Evolutionary conservation across 2,888 invertebrate species (phyloP), one percentile per base, ranked within the genome.

Genomic region (Strigamia transsilvanica): DNA sequence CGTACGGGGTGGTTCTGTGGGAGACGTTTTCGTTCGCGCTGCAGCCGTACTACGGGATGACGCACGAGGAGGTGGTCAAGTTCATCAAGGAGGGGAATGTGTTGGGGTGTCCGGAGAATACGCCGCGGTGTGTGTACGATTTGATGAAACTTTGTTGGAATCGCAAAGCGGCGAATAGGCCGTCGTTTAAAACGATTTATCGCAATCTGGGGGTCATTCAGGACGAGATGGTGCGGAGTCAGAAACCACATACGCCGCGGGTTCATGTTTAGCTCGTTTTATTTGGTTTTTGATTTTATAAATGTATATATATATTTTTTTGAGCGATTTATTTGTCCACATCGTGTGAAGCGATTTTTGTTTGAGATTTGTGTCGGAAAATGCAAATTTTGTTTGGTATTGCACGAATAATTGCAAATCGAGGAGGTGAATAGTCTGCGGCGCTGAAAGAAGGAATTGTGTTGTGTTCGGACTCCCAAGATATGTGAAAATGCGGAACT

Each of bases 1-100:
- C 98, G 15, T 98, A 94, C 89, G 98, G 97, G 81, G 96, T 98
- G 21, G 95, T 96, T 86, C 90, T 98, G 73, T 98, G 98, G 98
- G 98, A 98, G 89, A 95, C 98, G 87, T 98, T 97, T 88, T 95
- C 97, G 79, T 98, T 96, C 89, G 97, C 97, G 32, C 90, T 97
- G 84, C 98, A 98, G 88, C 98, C 98, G 10, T 98, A 98, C 87
- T 97, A 96, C 88, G 98, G 97, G 6, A 94, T 97, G 94, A 97
- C 97, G 13, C 98, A 98, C 87, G 97, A 97, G 88, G 97, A 98
- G 90, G 98, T 98, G 42, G 95, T 97, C 15, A 94, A 94, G 87
- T 97, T 94, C 89, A 92, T 98, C 82, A 97, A 97, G 88, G 97
- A 96, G 85, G 97, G 97, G 13, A 94, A 96, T 88, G 93, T 96